Evolutionary conservation across 2,888 invertebrate genomes (phyloP).

Genomic region (Toxonevra muliebris): DNA sequence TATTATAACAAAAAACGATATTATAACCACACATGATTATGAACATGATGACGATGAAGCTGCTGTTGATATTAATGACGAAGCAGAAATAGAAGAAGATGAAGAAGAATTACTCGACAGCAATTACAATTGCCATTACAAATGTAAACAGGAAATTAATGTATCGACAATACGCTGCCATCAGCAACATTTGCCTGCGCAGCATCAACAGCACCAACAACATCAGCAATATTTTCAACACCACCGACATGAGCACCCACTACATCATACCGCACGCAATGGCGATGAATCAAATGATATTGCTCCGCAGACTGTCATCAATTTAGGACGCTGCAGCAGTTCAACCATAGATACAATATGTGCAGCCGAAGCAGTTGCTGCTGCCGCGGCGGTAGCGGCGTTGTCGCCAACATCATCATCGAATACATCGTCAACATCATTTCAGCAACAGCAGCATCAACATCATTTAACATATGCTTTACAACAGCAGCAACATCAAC

Average conservation of each 20-base stretch:
- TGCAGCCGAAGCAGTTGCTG: constrained; percentile 47
- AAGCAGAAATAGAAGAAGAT: constrained; percentile 45
- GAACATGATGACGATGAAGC: constrained; percentile 40
- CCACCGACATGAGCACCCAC: constrained; percentile 43
- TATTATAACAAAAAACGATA: too few relatives aligned
- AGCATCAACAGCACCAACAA: constrained; percentile 38
- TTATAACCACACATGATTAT: constrained; percentile 30
- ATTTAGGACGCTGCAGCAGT: constrained; percentile 50
- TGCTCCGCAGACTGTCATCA: constrained; percentile 51
- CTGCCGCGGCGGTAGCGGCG: constrained; percentile 43
- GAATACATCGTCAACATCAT: constrained; percentile 43
- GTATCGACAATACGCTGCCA: constrained; percentile 58
- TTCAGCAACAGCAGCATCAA: constrained; percentile 45
- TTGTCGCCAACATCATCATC: constrained; percentile 55
- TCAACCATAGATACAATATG: constrained; percentile 48
- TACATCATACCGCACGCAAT: constrained; percentile 10
- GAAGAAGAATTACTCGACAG: constrained; percentile 45
- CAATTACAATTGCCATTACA: constrained; percentile 58
- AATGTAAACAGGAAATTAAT: constrained; percentile 52
- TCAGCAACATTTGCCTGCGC: constrained; percentile 42
- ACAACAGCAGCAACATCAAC: constrained; percentile 34
- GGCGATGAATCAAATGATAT: neutral
- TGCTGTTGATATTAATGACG: constrained; percentile 25
- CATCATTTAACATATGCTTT: constrained; percentile 46
- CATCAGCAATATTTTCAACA: constrained; percentile 47